Base-by-base conservation (phyloP, 2,113 vertebrate genomes). In the Burhinus bistriatus region DNA sequence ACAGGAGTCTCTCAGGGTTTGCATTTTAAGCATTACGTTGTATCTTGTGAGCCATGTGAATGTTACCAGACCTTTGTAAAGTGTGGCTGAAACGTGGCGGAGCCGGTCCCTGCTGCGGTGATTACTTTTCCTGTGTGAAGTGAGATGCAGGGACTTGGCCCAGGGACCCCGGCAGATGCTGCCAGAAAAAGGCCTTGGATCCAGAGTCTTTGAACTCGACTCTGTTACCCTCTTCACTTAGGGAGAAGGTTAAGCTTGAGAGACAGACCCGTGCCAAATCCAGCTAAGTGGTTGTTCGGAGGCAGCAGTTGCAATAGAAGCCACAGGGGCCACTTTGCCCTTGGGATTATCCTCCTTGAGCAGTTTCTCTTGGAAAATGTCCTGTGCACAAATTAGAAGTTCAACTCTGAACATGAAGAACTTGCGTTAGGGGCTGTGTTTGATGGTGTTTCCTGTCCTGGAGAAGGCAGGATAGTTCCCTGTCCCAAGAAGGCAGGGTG, bases 51-150 rank as follows among this genome's bases (percentile, higher is more conserved):
- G 30, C 21, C 36, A 3, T 5, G 6, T 49, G 69, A 30, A 2
- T 20, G 27, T 66, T 51, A 5, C 17, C 64, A 55, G 58, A 11
- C 36, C 38, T 69, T 45, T 70, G 40, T 9, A 22, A 69, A 65
- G 38, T 0, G 0, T 21, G 66, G 23, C 76, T 89, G 80, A 62
- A 40, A 5, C 2, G 0, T 2, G 49, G 49, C 49, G 5, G 66
- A 42, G 2, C 3, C 1, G 27, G 29, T 54, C 15, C 23, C n/a
- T 1, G 49, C 22, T 23, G 22, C 12, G 49, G 23, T 21, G 12
- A 11, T 51, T 20, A 51, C 49, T 51, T 51, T 68, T 52, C 57
- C 68, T 40, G 40, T 0, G 0, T 12, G 32, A 76, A 27, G 1
- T 44, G 40, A 65, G 62, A 20, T 27, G 12, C 25, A 62, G 15